Conservation (phyloP, 2,797 vertebrate genomes). For the Oreochromis grahami region DNA sequence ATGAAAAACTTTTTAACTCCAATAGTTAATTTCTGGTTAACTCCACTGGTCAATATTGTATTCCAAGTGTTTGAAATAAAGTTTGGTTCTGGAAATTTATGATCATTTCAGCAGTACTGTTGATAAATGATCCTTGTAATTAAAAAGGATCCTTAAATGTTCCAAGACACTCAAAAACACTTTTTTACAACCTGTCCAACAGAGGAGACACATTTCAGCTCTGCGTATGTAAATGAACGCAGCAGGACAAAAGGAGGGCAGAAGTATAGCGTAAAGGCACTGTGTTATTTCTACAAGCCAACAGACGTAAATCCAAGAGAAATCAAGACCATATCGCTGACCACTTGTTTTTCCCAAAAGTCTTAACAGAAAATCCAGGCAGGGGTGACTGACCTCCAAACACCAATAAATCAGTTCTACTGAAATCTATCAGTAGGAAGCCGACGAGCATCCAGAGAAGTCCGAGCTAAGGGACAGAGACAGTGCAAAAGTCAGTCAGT, state of each 20-base stretch:
- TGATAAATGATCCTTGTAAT: background rate
- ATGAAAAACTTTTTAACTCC: background rate
- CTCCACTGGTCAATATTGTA: background rate
- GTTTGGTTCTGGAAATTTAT: slow-evolving; percentile 7
- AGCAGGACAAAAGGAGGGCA: slow-evolving; percentile 11
- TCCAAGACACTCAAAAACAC: background rate
- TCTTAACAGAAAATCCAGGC: slow-evolving; percentile 16
- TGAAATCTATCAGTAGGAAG: slow-evolving; percentile 22
- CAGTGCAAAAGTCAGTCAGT: slow-evolving; percentile 38
- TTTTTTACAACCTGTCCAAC: background rate
- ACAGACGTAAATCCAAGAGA: slow-evolving; percentile 30
- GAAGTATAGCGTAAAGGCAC: slow-evolving; percentile 64
- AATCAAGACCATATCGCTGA: slow-evolving; percentile 5
- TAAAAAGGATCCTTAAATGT: slow-evolving; percentile 5
- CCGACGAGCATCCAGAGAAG: background rate
- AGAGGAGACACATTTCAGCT: background rate
- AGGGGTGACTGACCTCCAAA: slow-evolving; percentile 15
- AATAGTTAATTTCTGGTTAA: background rate
- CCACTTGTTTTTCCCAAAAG: slow-evolving; percentile 26
- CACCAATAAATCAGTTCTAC: slow-evolving; percentile 14
- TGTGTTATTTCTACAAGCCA: slow-evolving; percentile 60
- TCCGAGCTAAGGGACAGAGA: slow-evolving; percentile 20
- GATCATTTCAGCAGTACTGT: background rate
- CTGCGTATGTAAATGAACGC: slow-evolving; percentile 1
- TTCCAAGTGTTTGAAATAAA: background rate